Percentiles rank a stretch among this genome's conserved stretches.
phyloP scores from a whole-genome alignment of 2,113 vertebrate species.

The Mesembrinibis cayennensis region DNA sequence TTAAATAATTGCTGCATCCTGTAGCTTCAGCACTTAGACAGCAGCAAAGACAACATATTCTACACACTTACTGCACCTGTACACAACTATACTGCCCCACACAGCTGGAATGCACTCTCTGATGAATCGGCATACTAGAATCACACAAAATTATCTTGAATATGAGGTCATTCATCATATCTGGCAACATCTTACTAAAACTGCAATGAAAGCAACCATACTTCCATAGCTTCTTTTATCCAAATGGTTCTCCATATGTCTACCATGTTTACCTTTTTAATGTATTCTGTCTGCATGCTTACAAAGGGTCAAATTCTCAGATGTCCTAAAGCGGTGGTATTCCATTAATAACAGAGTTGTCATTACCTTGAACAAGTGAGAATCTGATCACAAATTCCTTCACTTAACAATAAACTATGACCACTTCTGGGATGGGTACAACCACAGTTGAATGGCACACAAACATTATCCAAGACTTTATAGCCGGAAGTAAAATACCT shows the following conservation, averaged over 20 bases:
- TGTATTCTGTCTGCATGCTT: neutral
- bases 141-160: neutral
- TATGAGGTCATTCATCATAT: neutral
- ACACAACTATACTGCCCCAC: neutral
- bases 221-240: neutral
- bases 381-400: neutral
- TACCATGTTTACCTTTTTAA: neutral
- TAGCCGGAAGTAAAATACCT: neutral
- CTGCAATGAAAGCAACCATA: neutral
- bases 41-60: neutral
- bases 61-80: neutral
- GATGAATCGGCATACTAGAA: neutral
- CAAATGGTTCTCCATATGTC: neutral
- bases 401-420: neutral
- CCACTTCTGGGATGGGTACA: neutral
- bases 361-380: neutral
- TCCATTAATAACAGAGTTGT: neutral
- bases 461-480: neutral
- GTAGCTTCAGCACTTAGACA: conserved; percentile 1
- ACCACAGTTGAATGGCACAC: neutral
- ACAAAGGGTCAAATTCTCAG: neutral
- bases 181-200: neutral
- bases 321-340: neutral
- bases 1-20: conserved; percentile 17
- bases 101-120: neutral